A percentile compares a stretch with the other conserved stretches of the same genome.
These are phyloP conservation scores for Mastomys coucha DNA, from an alignment of 2,113 vertebrate genomes.

Conservation along the genomic window DNA sequence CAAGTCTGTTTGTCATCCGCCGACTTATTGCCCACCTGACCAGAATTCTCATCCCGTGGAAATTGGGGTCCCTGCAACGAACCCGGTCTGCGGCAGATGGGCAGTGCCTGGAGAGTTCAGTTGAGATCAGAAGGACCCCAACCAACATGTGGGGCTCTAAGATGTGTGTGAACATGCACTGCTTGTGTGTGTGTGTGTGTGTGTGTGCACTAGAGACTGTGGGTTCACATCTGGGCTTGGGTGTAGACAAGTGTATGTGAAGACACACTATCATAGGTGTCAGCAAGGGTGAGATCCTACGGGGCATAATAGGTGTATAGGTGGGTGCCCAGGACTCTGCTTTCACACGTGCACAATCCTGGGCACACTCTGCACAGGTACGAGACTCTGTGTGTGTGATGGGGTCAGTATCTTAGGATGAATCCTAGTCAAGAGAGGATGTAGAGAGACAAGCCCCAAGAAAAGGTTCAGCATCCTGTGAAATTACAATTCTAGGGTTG, in stretches of 20 bases:
- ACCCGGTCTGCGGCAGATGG: no score
- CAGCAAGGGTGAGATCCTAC: accelerated
- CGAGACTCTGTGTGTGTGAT: not conserved
- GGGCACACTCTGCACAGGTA: not conserved
- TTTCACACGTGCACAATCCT: not conserved
- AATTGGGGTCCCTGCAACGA: no score
- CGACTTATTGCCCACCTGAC: no score
- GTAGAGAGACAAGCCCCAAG: not conserved
- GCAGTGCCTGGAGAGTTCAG: not conserved
- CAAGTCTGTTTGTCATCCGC: no score
- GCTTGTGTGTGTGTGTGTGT: not conserved
- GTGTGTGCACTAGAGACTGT: not conserved
- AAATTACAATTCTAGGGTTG: constrained; percentile 21
- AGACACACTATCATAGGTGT: not conserved
- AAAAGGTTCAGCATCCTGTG: not conserved
- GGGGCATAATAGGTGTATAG: not conserved
- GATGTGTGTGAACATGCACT: not conserved
- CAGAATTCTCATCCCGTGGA: no score
- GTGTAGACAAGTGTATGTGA: not conserved
- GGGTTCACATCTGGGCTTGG: not conserved
- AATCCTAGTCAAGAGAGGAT: not conserved
- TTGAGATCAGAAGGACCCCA: not conserved
- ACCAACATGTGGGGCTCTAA: not conserved
- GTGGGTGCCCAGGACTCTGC: no score
- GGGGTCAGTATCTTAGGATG: not conserved